phyloP scores from a whole-genome alignment of 2,888 invertebrate species.

The Creontiades dilutus region DNA sequence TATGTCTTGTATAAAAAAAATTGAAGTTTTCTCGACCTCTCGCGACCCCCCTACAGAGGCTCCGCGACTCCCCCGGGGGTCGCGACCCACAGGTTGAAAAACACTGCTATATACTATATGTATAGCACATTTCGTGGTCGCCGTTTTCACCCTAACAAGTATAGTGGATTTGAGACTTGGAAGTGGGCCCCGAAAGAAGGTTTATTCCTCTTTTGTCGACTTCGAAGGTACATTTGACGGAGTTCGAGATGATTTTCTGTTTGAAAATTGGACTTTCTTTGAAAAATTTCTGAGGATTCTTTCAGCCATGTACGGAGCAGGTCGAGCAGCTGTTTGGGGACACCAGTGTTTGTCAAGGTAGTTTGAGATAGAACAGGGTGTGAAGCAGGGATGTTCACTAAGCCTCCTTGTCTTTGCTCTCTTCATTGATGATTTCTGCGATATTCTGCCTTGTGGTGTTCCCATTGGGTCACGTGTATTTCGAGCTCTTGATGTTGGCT shows the following conservation, averaged over 20 bases:
- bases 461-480: not conserved
- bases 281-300: not conserved
- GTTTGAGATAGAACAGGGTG: not conserved
- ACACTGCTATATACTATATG: no score
- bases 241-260: not conserved
- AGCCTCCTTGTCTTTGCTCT: not conserved
- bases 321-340: constrained; percentile 8
- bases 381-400: not conserved
- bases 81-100: no score
- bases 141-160: not conserved
- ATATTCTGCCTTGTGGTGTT: not conserved
- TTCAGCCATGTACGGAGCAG: not conserved
- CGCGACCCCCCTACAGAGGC: no score
- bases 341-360: not conserved
- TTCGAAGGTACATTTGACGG: not conserved
- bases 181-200: not conserved
- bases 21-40: no score
- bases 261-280: not conserved
- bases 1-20: no score
- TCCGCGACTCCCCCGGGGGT: no score
- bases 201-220: not conserved
- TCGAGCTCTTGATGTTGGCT: not conserved
- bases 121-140: no score
- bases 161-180: not conserved
- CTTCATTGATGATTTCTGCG: not conserved